These are phyloP conservation scores for Drosophila eugracilis DNA, from an alignment of 1,140 invertebrate genomes.

Conservation along the genomic window DNA sequence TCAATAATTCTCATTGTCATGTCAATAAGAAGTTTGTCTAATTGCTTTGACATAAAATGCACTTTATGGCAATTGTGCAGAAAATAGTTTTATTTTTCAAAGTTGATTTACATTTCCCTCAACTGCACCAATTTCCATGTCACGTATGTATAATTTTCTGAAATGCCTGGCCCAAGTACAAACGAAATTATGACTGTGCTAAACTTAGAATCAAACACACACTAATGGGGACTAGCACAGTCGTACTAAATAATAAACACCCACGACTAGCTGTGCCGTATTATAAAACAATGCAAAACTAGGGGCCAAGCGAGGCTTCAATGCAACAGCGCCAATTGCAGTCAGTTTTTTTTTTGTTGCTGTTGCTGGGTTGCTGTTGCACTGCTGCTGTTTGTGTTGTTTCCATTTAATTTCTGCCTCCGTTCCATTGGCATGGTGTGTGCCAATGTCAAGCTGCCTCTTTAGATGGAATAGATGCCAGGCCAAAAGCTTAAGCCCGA, in stretches of 20 bases:
- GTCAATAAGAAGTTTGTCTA: constrained; percentile 4
- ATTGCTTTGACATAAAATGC: not conserved
- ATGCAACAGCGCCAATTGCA: constrained; percentile 62
- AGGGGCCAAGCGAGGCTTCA: constrained; percentile 35
- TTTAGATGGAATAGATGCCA: not conserved
- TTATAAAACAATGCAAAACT: constrained; percentile 30
- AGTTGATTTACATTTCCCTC: constrained; percentile 4
- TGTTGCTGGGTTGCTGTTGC: not conserved
- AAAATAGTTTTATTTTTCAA: not conserved
- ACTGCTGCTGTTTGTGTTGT: not conserved
- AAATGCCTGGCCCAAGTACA: constrained; percentile 26
- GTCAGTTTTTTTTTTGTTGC: constrained; percentile 17
- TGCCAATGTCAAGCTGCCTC: constrained; percentile 67
- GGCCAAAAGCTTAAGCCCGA: constrained; percentile 21
- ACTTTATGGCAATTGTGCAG: not conserved
- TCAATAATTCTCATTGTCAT: not conserved
- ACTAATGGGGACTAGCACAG: constrained; percentile 18
- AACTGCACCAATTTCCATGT: constrained; percentile 30
- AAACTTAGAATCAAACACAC: constrained; percentile 41
- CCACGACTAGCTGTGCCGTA: constrained; percentile 20
- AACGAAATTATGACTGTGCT: constrained; percentile 10
- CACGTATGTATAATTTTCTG: constrained; percentile 36
- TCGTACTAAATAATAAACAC: constrained; percentile 36
- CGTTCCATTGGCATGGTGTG: constrained; percentile 10
- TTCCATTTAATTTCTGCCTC: constrained; percentile 2